Percentiles rank a stretch among this genome's conserved stretches.
Conservation (phyloP, 2,888 invertebrate species). For the Fragum fragum region DNA sequence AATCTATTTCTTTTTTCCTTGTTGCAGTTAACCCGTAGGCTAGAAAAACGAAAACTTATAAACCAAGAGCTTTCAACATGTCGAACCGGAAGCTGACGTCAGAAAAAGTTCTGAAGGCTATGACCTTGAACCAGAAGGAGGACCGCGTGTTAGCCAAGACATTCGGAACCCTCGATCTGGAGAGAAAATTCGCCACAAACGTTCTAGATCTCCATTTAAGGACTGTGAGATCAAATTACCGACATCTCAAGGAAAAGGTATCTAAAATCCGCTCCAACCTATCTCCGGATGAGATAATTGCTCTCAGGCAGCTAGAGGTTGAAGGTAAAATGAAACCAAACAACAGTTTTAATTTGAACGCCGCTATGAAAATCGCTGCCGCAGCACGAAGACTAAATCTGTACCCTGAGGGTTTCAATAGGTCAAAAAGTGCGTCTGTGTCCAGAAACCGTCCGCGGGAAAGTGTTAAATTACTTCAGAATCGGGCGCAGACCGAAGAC, state of each 20-base stretch:
- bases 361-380: conserved; percentile 81
- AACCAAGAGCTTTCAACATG: conserved; percentile 29
- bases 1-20: too few species aligned
- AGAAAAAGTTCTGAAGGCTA: conserved; percentile 77
- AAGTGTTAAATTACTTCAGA: conserved; percentile 45
- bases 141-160: conserved; percentile 82
- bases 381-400: conserved; percentile 79
- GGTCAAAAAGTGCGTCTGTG: conserved; percentile 29
- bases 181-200: conserved; percentile 80
- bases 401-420: conserved; percentile 50
- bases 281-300: conserved; percentile 78
- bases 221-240: conserved; percentile 80
- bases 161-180: conserved; percentile 79
- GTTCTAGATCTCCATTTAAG: conserved; percentile 80
- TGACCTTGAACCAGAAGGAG: conserved; percentile 82
- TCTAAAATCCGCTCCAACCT: conserved; percentile 80
- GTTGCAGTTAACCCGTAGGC: too few species aligned
- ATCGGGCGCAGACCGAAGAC: conserved; percentile 50
- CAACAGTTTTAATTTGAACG: conserved; percentile 73
- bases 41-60: too few species aligned
- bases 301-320: conserved; percentile 76
- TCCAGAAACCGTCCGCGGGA: conserved; percentile 13
- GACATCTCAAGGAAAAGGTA: conserved; percentile 80
- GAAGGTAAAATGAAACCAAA: conserved; percentile 76
- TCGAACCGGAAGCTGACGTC: conserved; percentile 56